Conservation (phyloP, 2,113 vertebrate species). For the Ammodytes dubius region DNA sequence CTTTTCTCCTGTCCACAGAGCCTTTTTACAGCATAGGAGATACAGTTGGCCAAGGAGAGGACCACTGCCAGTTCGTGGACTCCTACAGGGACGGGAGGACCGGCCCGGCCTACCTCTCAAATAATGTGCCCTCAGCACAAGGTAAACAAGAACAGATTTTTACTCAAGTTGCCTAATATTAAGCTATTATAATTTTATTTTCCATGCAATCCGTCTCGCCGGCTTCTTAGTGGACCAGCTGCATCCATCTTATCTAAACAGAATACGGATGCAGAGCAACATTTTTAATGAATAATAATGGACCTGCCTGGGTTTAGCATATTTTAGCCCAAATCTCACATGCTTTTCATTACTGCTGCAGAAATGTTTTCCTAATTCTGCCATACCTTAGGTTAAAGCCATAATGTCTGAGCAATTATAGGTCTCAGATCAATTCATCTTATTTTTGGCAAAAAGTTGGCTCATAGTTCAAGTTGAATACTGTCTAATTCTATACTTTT, state of each 20-base stretch:
- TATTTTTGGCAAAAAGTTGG: background rate
- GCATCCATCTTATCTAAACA: conserved; percentile 33
- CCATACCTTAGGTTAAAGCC: conserved; percentile 13
- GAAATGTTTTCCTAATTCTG: conserved; percentile 9
- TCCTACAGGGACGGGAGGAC: conserved; percentile 96
- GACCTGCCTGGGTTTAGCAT: conserved; percentile 4
- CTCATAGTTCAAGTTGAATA: background rate
- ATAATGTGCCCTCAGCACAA: conserved; percentile 89
- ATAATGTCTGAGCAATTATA: conserved; percentile 11
- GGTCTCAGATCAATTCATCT: conserved; percentile 16
- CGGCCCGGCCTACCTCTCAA: conserved; percentile 88
- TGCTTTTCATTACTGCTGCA: conserved; percentile 34
- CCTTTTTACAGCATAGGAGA: conserved; percentile 96
- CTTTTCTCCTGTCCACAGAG: conserved; percentile 81
- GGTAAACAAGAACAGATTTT: conserved; percentile 81
- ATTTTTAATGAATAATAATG: conserved; percentile 18
- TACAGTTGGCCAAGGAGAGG: conserved; percentile 94
- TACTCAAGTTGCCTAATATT: background rate
- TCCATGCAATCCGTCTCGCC: background rate
- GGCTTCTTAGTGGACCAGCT: conserved; percentile 27
- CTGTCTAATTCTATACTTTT: background rate
- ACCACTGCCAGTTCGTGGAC: conserved; percentile 99
- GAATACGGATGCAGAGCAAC: conserved; percentile 19
- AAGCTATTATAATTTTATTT: conserved; percentile 12
- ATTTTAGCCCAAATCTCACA: conserved; percentile 34